Percentiles rank a stretch among this genome's conserved stretches.
Conservation (phyloP, 1,140 invertebrate genomes). For the Diuraphis noxia region DNA sequence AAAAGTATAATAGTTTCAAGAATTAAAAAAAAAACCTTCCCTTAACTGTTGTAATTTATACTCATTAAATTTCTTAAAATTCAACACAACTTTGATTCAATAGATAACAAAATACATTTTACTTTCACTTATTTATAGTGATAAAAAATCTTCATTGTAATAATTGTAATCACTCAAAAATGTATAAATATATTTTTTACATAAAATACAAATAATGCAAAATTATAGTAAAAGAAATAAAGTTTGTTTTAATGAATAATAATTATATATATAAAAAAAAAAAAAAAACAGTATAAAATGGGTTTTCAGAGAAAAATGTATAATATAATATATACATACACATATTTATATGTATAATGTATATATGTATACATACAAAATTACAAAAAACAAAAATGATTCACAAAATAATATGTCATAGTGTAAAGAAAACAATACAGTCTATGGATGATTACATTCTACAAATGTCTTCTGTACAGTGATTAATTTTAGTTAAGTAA, state of each 20-base stretch:
- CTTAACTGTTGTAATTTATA: background rate
- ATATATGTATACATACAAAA: background rate
- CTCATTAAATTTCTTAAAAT: background rate
- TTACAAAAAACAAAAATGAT: background rate
- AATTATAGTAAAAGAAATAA: background rate
- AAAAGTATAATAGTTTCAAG: background rate
- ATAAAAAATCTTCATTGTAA: background rate
- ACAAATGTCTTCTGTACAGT: slow-evolving; percentile 21
- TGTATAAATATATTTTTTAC: background rate
- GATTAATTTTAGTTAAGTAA: background rate
- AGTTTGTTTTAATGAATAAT: background rate
- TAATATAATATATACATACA: background rate
- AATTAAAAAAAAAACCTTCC: background rate
- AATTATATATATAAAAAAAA: too few relatives aligned
- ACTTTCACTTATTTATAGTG: background rate
- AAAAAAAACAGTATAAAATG: slow-evolving; percentile 16
- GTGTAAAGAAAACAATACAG: background rate
- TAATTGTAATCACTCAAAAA: background rate
- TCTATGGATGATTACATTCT: slow-evolving; percentile 1
- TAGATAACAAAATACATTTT: slow-evolving; percentile 12
- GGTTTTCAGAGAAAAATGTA: background rate
- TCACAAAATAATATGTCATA: background rate
- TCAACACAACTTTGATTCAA: background rate
- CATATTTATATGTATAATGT: background rate
- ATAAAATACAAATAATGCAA: background rate